Evolutionary conservation across 2,113 vertebrate genomes (phyloP).

Genomic region (Pitta sordida): DNA sequence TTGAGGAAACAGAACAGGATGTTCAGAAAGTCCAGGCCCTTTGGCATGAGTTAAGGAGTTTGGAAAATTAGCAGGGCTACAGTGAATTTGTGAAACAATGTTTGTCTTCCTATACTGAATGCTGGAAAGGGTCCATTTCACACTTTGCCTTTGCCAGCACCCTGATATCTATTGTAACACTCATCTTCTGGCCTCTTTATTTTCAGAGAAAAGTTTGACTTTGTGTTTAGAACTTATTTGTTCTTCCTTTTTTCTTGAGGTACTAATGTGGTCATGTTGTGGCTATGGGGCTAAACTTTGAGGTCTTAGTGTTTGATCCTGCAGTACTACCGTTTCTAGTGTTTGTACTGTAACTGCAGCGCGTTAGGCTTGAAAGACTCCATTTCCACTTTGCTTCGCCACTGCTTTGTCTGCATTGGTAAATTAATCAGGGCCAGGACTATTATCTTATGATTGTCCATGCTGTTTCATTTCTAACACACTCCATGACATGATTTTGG

Average conservation of each 20-base stretch:
- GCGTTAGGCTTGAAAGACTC: accelerated
- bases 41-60: conserved; percentile 42
- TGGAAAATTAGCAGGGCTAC: conserved; percentile 35
- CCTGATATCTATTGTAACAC: conserved; percentile 29
- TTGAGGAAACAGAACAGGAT: conserved; percentile 55
- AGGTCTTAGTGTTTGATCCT: not conserved
- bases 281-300: not conserved
- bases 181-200: conserved; percentile 27
- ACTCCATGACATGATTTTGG: not conserved
- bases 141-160: not conserved
- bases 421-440: not conserved
- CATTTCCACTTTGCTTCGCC: not conserved
- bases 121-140: conserved; percentile 52
- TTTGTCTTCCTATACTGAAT: conserved; percentile 53
- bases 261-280: not conserved
- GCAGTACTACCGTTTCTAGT: not conserved
- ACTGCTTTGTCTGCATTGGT: not conserved
- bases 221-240: not conserved
- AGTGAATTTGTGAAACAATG: conserved; percentile 54
- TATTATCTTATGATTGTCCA: not conserved
- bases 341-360: not conserved
- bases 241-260: not conserved
- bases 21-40: conserved; percentile 57
- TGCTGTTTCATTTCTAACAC: conserved; percentile 8
- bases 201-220: conserved; percentile 20